phyloP scores from a whole-genome alignment of 2,888 invertebrate genomes.

The Agrotis ipsilon region DNA sequence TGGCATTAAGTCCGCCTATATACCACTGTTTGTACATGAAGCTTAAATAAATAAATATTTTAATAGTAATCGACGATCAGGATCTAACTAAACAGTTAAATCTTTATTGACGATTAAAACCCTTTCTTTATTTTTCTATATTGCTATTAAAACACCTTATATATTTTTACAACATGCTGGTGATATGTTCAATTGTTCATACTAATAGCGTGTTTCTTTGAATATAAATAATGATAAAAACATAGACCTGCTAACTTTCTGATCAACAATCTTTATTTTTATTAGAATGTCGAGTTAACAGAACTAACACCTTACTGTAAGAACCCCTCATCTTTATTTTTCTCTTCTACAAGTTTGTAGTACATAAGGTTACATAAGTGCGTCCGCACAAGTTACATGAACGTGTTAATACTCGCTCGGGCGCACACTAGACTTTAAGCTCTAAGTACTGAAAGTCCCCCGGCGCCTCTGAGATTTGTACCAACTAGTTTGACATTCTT shows the following conservation, averaged over 20 bases:
- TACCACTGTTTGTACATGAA: too few species aligned
- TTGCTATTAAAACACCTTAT: too few species aligned
- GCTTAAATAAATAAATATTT: too few species aligned
- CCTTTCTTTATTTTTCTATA: too few species aligned
- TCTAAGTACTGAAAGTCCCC: constrained; percentile 61
- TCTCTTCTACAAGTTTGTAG: constrained; percentile 31
- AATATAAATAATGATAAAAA: not conserved
- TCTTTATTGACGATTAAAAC: too few species aligned
- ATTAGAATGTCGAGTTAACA: not conserved
- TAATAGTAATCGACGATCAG: not conserved
- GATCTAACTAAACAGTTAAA: too few species aligned
- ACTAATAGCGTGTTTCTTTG: too few species aligned
- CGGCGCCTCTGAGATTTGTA: constrained; percentile 59
- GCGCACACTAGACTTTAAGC: constrained; percentile 54
- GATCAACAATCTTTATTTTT: not conserved
- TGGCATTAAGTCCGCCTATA: too few species aligned
- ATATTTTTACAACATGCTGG: too few species aligned
- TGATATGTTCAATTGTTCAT: too few species aligned
- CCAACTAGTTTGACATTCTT: constrained; percentile 65
- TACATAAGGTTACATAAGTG: constrained; percentile 50
- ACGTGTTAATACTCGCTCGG: constrained; percentile 50
- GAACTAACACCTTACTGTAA: constrained; percentile 14
- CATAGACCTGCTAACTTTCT: not conserved
- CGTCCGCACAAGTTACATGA: constrained; percentile 54
- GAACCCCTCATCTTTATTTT: constrained; percentile 12